Base-by-base conservation (phyloP, 2,113 vertebrate species). In the Phocoena sinus region DNA sequence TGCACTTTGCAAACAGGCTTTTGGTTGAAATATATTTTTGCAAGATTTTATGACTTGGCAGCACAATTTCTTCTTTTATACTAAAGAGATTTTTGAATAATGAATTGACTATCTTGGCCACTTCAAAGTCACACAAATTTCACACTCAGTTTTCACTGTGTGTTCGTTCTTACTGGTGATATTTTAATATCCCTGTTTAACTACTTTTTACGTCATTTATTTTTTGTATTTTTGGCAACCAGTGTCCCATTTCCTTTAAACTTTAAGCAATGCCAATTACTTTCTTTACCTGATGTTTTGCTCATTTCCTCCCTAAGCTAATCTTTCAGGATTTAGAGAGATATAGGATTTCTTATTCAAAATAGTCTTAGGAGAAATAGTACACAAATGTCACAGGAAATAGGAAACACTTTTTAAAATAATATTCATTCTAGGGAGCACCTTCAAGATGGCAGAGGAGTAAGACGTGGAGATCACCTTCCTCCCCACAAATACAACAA, bases 141-240 rank as follows among this genome's bases (percentile, higher is more conserved):
- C 95, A 97, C 87, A 92, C 95, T 87, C 80, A 77, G 92, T 97
- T 96, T 97, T 97, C 82, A 95, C 83, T 71, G 65, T 79, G 36
- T 86, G 68, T 71, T 96, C 1, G 1, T 80, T 87, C 15, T 97
- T 56, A 38, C 58, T 84, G 93, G 44, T 74, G 86, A 86, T 95
- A 71, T 87, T 97, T 97, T 96, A 89, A 91, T 94, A 85, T 74
- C 50, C 56, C 53, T 93, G 84, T 91, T 97, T 94, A 97, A 97
- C 88, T 94, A 85, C 28, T 82, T 88, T 95, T 80, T 74, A 81
- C 96, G 77, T 95, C 82, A 36, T 89, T 94, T 82, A 74, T 17
- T 92, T 95, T 90, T 83, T 94, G 73, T 92, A 28, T 74, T 92
- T 93, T 87, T 95, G 89, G 89, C 70, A 96, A 53, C 38, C 31